Percentiles rank a stretch among this genome's conserved stretches.
Evolutionary conservation across 2,888 invertebrate genomes (phyloP).

Genomic region (Marasmarcha lunaedactyla): DNA sequence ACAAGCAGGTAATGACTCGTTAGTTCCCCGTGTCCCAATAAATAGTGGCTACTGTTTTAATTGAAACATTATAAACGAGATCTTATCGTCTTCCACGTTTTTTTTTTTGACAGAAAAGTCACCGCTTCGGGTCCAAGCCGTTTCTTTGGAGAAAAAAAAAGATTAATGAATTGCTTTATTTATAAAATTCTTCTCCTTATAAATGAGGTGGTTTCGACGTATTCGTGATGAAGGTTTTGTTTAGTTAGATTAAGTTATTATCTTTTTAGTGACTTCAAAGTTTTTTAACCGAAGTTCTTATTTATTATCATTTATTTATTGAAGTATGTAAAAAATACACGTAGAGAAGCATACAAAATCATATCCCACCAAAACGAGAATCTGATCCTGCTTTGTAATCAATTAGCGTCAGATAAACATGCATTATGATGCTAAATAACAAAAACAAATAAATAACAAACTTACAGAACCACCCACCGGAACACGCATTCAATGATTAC

Average conservation of each 20-base stretch:
- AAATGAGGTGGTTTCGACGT: no score
- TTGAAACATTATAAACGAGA: conserved; percentile 62
- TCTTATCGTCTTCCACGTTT: conserved; percentile 21
- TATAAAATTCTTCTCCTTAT: no score
- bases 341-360: no score
- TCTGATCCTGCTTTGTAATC: no score
- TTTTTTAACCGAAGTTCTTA: no score
- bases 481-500: conserved; percentile 29
- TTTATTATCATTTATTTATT: no score
- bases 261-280: no score
- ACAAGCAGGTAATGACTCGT: conserved; percentile 47
- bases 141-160: not conserved
- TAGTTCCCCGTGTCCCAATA: conserved; percentile 45
- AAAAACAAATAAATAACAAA: not conserved
- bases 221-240: no score
- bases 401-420: conserved; percentile 7
- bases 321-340: no score
- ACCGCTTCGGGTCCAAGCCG: not conserved
- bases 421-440: not conserved
- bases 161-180: not conserved
- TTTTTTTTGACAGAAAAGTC: not conserved
- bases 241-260: no score
- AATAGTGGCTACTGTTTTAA: conserved; percentile 66
- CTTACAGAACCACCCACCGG: conserved; percentile 26
- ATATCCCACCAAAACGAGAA: no score